Evolutionary conservation across 2,797 vertebrate genomes (phyloP).

Genomic region (Eleutherodactylus coqui): DNA sequence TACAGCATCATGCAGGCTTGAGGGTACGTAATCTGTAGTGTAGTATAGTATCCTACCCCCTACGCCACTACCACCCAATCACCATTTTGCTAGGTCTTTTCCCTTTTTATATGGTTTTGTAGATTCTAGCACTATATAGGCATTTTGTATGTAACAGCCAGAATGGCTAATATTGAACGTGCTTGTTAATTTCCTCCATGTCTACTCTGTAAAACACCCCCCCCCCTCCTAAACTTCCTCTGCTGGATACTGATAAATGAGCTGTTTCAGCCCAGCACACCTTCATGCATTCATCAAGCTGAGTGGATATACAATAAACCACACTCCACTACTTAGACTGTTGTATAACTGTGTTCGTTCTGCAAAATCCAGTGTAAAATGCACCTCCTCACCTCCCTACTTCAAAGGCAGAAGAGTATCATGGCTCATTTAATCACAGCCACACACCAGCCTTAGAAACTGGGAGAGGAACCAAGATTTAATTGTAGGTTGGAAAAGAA

Average conservation of each 20-base stretch:
- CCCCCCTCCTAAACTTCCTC: conserved; percentile 15
- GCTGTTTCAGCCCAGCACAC: conserved; percentile 6
- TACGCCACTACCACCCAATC: too few species aligned
- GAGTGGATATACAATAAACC: conserved; percentile 35
- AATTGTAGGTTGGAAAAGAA: not conserved
- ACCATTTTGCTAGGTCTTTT: not conserved
- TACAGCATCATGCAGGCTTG: not conserved
- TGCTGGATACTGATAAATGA: conserved; percentile 48
- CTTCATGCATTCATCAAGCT: conserved; percentile 26
- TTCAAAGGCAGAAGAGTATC: conserved; percentile 46
- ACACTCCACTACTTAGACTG: conserved; percentile 26
- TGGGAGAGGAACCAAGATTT: conserved; percentile 31
- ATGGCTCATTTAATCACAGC: conserved; percentile 40
- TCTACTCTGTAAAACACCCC: conserved; percentile 18
- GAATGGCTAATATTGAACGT: not conserved
- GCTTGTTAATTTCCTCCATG: conserved; percentile 16
- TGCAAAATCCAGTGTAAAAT: conserved; percentile 32
- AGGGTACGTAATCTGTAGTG: not conserved
- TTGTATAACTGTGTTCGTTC: conserved; percentile 37
- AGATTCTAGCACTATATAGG: not conserved
- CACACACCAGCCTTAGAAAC: conserved; percentile 22
- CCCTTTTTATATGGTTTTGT: not conserved
- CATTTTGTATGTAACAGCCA: not conserved
- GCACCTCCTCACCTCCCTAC: conserved; percentile 21
- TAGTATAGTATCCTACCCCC: too few species aligned